These are phyloP conservation scores for Epistrophella euchroma DNA, from an alignment of 2,888 invertebrate species.

Conservation along the genomic window DNA sequence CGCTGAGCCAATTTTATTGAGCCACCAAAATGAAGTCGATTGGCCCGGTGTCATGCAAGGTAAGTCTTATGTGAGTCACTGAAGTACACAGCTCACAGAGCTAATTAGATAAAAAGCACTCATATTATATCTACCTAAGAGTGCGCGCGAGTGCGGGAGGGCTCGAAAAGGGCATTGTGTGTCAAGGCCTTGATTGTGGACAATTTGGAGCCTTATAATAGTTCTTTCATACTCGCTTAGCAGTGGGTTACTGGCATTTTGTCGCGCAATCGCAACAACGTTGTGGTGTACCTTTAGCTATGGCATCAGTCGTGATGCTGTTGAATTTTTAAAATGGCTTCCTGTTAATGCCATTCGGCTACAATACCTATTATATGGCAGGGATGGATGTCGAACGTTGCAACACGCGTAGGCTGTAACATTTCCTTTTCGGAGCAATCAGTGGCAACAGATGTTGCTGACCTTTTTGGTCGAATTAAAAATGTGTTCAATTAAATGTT, in stretches of 20 bases:
- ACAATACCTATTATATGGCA: not conserved
- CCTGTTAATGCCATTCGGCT: slow-evolving; percentile 45
- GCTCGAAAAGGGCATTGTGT: slow-evolving; percentile 59
- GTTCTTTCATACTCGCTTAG: slow-evolving; percentile 20
- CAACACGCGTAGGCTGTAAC: slow-evolving; percentile 65
- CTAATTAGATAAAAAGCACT: slow-evolving; percentile 71
- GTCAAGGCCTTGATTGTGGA: slow-evolving; percentile 68
- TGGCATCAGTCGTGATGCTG: slow-evolving; percentile 37
- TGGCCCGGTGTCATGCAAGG: slow-evolving; percentile 39
- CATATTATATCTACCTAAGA: slow-evolving; percentile 11
- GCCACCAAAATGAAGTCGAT: slow-evolving; percentile 42
- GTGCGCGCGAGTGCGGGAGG: slow-evolving; percentile 1
- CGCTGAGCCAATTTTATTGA: slow-evolving; percentile 62
- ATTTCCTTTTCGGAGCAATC: slow-evolving; percentile 58
- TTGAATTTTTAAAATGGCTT: slow-evolving; percentile 31
- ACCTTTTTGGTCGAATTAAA: slow-evolving; percentile 51
- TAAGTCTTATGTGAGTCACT: slow-evolving; percentile 45
- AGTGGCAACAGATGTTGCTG: slow-evolving; percentile 68
- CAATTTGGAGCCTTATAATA: slow-evolving; percentile 33
- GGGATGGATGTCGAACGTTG: slow-evolving; percentile 40
- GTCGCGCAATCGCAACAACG: not conserved
- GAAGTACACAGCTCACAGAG: slow-evolving; percentile 44
- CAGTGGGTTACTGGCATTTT: slow-evolving; percentile 64
- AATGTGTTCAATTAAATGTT: slow-evolving; percentile 55
- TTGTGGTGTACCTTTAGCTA: slow-evolving; percentile 13